Evolutionary conservation across 2,113 vertebrate species (phyloP).

Genomic region (Perca fluviatilis): DNA sequence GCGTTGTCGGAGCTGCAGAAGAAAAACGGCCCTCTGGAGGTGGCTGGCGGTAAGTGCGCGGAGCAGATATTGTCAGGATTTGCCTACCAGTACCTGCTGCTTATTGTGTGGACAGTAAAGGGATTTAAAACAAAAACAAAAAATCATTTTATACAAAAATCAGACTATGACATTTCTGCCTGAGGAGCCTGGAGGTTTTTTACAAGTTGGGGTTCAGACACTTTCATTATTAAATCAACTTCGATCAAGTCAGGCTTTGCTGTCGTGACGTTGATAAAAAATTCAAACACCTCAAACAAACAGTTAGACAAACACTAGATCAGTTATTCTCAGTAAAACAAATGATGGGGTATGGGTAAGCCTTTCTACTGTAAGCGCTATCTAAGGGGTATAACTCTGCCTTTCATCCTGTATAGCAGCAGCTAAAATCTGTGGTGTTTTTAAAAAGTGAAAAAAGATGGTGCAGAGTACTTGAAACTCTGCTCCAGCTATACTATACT

Average conservation of each 20-base stretch:
- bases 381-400: too few species aligned
- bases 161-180: too few species aligned
- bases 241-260: background rate
- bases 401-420: too few species aligned
- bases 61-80: background rate
- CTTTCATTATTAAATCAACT: background rate
- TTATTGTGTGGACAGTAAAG: background rate
- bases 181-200: too few species aligned
- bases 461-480: too few species aligned
- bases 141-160: background rate
- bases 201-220: too few species aligned
- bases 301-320: background rate
- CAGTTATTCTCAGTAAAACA: background rate
- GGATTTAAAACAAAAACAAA: background rate
- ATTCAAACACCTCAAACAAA: background rate
- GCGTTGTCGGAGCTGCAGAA: slow-evolving; percentile 94
- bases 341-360: background rate
- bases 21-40: slow-evolving; percentile 96
- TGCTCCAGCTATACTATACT: too few species aligned
- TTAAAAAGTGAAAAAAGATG: too few species aligned
- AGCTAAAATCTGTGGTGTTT: too few species aligned
- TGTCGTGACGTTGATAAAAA: background rate
- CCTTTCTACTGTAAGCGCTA: background rate
- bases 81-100: background rate
- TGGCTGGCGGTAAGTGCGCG: slow-evolving; percentile 90